Percentiles rank a stretch among this genome's conserved stretches.
phyloP scores from a whole-genome alignment of 2,888 invertebrate genomes.

The Aproaerema taeniolella region DNA sequence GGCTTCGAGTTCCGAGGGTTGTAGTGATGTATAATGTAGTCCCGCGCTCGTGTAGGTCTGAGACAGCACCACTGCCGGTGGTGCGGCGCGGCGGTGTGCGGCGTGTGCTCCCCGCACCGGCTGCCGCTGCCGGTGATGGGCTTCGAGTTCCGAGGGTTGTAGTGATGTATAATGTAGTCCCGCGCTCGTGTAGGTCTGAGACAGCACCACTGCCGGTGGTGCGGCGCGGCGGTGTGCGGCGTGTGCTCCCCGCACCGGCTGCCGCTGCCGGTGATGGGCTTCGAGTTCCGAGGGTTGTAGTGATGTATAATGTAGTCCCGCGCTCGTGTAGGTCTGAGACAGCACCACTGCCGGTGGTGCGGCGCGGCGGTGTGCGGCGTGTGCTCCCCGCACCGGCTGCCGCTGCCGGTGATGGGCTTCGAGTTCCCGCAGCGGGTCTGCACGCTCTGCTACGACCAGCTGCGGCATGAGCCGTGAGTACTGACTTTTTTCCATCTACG shows the following conservation, averaged over 20 bases:
- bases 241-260: conserved; percentile 92
- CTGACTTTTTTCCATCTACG: neutral
- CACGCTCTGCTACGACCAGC: conserved; percentile 89
- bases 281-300: conserved; percentile 36
- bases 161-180: too few relatives aligned
- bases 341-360: conserved; percentile 95
- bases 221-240: conserved; percentile 97
- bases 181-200: too few relatives aligned
- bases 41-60: too few relatives aligned
- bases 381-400: conserved; percentile 92
- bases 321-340: conserved; percentile 82
- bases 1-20: too few relatives aligned
- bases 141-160: too few relatives aligned
- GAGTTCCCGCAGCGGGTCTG: conserved; percentile 98
- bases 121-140: too few relatives aligned
- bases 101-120: too few relatives aligned
- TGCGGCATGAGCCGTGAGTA: conserved; percentile 92
- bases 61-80: too few relatives aligned
- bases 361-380: conserved; percentile 96
- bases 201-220: too few relatives aligned
- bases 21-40: too few relatives aligned
- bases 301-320: neutral
- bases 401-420: conserved; percentile 97
- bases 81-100: too few relatives aligned
- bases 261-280: too few relatives aligned